Conservation (phyloP, 2,113 vertebrate species). For the Archilochus colubris region DNA sequence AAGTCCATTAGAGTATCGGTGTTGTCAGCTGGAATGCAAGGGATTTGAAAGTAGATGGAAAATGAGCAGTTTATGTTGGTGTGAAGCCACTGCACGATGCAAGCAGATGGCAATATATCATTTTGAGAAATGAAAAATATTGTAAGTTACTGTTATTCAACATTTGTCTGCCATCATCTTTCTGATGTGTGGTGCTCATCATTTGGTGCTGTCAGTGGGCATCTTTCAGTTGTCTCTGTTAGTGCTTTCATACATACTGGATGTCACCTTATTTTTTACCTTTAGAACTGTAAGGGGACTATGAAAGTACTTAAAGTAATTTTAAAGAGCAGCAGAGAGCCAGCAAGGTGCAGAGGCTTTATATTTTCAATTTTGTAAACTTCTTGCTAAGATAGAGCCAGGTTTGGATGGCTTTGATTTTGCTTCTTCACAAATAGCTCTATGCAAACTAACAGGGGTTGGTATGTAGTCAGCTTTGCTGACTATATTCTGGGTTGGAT, state of each 20-base stretch:
- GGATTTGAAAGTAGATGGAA: not conserved
- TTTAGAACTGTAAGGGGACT: not conserved
- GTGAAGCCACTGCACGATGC: not conserved
- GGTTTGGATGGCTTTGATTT: not conserved
- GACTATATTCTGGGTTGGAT: not conserved
- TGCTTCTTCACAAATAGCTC: not conserved
- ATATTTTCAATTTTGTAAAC: not conserved
- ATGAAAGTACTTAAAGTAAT: not conserved
- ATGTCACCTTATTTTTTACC: not conserved
- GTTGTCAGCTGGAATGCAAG: not conserved
- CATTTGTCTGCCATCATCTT: not conserved
- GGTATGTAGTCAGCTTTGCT: not conserved
- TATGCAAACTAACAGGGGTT: not conserved
- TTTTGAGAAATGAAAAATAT: constrained; percentile 11
- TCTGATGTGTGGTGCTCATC: not conserved
- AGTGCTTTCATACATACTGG: not conserved
- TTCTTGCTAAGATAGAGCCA: not conserved
- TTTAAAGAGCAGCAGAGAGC: not conserved
- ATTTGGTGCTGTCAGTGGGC: not conserved
- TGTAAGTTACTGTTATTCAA: not conserved
- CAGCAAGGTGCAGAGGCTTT: not conserved
- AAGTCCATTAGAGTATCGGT: not conserved
- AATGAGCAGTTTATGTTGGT: not conserved
- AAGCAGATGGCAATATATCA: not conserved
- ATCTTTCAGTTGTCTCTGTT: not conserved